Evolutionary conservation across 2,113 vertebrate genomes (phyloP).

Genomic region (Bufo gargarizans): DNA sequence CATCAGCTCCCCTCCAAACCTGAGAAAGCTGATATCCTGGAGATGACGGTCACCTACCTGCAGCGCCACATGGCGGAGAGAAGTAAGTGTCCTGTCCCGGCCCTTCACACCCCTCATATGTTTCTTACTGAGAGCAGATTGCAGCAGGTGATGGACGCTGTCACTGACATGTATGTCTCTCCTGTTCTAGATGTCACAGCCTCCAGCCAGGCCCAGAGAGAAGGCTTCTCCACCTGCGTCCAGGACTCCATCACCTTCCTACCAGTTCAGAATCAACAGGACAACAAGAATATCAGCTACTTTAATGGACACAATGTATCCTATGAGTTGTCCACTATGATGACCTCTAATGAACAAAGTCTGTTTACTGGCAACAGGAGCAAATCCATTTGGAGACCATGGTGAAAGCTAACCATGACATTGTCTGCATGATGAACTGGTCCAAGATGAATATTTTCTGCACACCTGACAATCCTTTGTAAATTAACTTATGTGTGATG

Average conservation of each 20-base stretch:
- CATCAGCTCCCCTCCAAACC: conserved; percentile 79
- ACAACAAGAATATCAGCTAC: conserved; percentile 61
- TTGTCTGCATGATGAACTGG: neutral
- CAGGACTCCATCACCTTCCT: conserved; percentile 66
- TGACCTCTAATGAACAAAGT: neutral
- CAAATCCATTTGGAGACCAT: conserved; percentile 67
- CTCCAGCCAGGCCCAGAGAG: conserved; percentile 52
- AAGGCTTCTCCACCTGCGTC: conserved; percentile 67
- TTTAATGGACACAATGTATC: conserved; percentile 56
- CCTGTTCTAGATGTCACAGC: conserved; percentile 33
- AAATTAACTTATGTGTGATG: neutral
- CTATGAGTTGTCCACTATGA: neutral
- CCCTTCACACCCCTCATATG: neutral
- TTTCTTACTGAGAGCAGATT: conserved; percentile 32
- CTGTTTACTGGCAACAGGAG: neutral
- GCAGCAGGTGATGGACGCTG: neutral
- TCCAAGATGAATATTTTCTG: neutral
- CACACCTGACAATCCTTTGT: neutral
- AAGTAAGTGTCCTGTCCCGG: conserved; percentile 58
- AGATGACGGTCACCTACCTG: conserved; percentile 82
- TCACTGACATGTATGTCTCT: conserved; percentile 18
- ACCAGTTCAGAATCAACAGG: conserved; percentile 45
- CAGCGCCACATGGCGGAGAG: conserved; percentile 59
- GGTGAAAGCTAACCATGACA: conserved; percentile 52
- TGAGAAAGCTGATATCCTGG: conserved; percentile 82